Evolutionary conservation across 2,113 vertebrate species (phyloP).

Genomic region (Tor tambroides): DNA sequence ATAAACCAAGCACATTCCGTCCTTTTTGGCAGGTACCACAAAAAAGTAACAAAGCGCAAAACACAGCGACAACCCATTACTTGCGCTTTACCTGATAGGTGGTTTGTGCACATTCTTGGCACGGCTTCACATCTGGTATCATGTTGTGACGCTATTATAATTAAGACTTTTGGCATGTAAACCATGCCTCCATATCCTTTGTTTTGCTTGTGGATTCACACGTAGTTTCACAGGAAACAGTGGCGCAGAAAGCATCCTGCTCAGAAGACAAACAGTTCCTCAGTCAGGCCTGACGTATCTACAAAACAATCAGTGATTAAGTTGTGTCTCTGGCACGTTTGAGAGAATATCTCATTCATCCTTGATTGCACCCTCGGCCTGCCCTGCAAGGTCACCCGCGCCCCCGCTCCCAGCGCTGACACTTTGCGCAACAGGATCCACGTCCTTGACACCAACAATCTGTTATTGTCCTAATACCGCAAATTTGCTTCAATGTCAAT

Average conservation of each 20-base stretch:
- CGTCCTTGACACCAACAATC: slow-evolving; percentile 17
- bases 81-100: neutral
- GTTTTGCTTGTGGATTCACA: neutral
- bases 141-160: neutral
- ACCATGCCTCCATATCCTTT: neutral
- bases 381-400: slow-evolving; percentile 15
- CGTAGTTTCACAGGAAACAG: slow-evolving; percentile 7
- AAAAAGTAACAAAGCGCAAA: neutral
- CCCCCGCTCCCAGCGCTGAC: neutral
- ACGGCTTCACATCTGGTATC: neutral
- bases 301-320: slow-evolving; percentile 49
- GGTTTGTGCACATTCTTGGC: slow-evolving; percentile 13
- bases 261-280: slow-evolving; percentile 23
- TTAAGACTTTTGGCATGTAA: neutral
- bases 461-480: slow-evolving; percentile 14
- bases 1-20: slow-evolving; percentile 24
- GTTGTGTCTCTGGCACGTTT: slow-evolving; percentile 39
- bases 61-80: neutral
- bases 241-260: neutral
- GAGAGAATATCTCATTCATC: slow-evolving; percentile 36
- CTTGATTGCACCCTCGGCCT: slow-evolving; percentile 18
- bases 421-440: slow-evolving; percentile 19
- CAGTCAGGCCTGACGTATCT: neutral
- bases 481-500: neutral
- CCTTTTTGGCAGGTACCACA: neutral